Evolutionary conservation across 2,888 invertebrate genomes (phyloP).

Genomic region (Lepidochrysops patricia): DNA sequence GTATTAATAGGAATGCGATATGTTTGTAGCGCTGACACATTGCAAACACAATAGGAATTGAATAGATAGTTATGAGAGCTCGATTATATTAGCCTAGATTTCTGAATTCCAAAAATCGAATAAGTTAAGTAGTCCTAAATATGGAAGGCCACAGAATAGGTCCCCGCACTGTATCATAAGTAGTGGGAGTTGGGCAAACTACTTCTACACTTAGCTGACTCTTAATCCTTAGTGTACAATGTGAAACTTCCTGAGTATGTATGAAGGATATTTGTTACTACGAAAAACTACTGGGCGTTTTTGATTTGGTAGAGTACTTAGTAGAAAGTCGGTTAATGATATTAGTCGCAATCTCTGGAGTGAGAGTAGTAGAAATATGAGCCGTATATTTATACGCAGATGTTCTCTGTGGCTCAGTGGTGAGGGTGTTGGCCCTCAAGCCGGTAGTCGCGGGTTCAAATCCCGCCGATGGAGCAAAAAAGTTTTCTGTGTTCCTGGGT

Average conservation of each 20-base stretch:
- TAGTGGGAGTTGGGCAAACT: constrained; percentile 48
- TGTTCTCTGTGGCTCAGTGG: no score
- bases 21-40: no score
- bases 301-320: not conserved
- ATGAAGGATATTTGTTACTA: not conserved
- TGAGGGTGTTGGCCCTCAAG: no score
- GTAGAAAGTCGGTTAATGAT: no score
- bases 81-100: not conserved
- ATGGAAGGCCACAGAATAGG: not conserved
- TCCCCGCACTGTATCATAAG: constrained; percentile 34
- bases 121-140: not conserved
- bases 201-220: constrained; percentile 32
- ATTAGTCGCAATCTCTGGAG: no score
- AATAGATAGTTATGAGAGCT: not conserved
- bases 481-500: no score
- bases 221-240: constrained; percentile 33
- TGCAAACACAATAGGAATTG: not conserved
- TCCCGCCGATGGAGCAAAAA: no score
- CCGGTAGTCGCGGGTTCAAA: no score
- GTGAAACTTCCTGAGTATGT: constrained; percentile 21
- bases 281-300: not conserved
- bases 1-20: no score
- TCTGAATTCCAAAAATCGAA: not conserved
- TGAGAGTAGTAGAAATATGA: no score
- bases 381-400: no score